phyloP scores from a whole-genome alignment of 2,113 vertebrate genomes.

The Blennius ocellaris region DNA sequence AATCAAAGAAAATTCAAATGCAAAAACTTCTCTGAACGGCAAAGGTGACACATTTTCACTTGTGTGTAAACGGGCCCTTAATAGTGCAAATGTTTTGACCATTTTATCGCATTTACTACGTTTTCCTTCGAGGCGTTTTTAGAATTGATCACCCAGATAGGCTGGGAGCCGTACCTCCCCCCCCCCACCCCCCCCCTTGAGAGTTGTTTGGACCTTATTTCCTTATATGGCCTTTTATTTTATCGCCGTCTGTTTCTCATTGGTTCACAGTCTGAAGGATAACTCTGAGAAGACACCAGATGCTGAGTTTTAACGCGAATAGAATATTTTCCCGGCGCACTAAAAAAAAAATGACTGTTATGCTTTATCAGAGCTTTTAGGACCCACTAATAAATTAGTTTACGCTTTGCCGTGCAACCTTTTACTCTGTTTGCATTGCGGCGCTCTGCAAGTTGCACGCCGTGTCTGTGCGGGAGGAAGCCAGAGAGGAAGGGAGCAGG shows the following conservation, averaged over 20 bases:
- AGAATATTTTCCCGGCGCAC: slow-evolving; percentile 7
- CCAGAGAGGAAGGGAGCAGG: slow-evolving; percentile 36
- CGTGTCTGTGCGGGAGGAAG: slow-evolving; percentile 10
- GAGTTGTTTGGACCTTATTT: neutral
- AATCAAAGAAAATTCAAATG: no score
- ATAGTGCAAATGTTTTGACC: neutral
- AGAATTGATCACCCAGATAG: neutral
- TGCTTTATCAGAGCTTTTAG: slow-evolving; percentile 13
- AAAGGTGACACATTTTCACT: neutral
- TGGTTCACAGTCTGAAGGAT: slow-evolving; percentile 3
- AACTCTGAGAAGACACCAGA: neutral
- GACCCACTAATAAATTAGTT: slow-evolving; percentile 19
- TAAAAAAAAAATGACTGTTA: slow-evolving; percentile 36
- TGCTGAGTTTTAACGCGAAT: neutral
- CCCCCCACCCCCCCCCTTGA: neutral
- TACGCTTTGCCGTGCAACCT: slow-evolving; percentile 19
- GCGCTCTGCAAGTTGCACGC: slow-evolving; percentile 7
- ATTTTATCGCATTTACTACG: neutral
- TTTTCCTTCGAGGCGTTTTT: slow-evolving; percentile 1
- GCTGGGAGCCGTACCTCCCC: neutral
- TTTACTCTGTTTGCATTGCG: slow-evolving; percentile 25
- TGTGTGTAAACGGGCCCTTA: neutral
- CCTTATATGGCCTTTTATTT: neutral
- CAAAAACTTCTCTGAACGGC: no score
- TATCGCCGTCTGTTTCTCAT: neutral